Conservation (phyloP, 1,140 invertebrate species). For the Cyclina sinensis region DNA sequence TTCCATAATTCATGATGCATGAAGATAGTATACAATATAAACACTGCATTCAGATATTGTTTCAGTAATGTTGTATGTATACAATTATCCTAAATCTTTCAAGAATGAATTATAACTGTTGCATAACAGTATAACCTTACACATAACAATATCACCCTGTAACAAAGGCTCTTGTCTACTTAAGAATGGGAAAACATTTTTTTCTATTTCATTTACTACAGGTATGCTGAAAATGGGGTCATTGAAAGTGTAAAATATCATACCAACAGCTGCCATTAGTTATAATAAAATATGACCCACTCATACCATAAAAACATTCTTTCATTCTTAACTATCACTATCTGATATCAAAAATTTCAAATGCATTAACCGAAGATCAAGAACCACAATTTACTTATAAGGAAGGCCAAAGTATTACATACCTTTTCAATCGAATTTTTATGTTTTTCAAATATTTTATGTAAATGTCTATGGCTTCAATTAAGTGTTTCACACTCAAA, state of each 20-base stretch:
- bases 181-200: too few relatives aligned
- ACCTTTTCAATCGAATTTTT: too few relatives aligned
- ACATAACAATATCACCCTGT: neutral
- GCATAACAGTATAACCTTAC: neutral
- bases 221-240: conserved; percentile 26
- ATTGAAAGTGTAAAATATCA: neutral
- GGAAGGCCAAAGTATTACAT: too few relatives aligned
- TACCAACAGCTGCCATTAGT: neutral
- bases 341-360: neutral
- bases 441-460: too few relatives aligned
- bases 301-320: conserved; percentile 7
- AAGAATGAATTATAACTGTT: neutral
- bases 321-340: neutral
- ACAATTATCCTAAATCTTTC: neutral
- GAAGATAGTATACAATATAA: neutral
- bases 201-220: conserved; percentile 23
- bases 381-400: too few relatives aligned
- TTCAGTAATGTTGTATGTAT: neutral
- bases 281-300: neutral
- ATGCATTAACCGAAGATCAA: too few relatives aligned
- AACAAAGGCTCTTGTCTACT: neutral
- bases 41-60: neutral
- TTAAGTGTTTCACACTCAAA: too few relatives aligned
- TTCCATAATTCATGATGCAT: neutral
- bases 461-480: too few relatives aligned